Conservation (phyloP, 2,113 vertebrate species). For the Peromyscus leucopus region DNA sequence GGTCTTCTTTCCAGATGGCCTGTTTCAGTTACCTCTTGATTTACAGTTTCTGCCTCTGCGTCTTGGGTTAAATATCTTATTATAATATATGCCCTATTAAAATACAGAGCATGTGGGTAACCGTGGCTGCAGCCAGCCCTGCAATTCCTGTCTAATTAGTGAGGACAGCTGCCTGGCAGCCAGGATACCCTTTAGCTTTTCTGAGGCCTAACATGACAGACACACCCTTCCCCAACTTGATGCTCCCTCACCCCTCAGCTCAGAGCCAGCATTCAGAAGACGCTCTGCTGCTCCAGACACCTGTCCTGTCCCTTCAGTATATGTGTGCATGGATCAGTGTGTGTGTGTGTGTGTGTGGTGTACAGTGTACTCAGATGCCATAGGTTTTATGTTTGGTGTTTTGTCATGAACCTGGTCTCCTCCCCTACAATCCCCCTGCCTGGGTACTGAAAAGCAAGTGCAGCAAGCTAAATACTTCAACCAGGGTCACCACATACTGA, state of each 20-base stretch:
- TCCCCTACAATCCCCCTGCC: not conserved
- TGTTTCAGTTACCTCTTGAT: not conserved
- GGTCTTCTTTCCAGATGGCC: constrained; percentile 7
- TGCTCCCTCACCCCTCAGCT: not conserved
- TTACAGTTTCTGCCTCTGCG: constrained; percentile 5
- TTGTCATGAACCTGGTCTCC: not conserved
- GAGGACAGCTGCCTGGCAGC: constrained; percentile 32
- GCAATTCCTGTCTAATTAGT: constrained; percentile 55
- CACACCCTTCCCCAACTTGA: not conserved
- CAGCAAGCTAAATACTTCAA: not conserved
- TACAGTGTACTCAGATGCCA: not conserved
- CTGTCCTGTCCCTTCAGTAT: not conserved
- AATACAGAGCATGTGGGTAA: constrained; percentile 33
- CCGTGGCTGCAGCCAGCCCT: not conserved
- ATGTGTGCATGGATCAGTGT: not conserved
- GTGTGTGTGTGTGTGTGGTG: not conserved
- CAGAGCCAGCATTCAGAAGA: constrained; percentile 27
- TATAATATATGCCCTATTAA: constrained; percentile 71
- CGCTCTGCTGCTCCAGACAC: not conserved
- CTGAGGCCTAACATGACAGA: not conserved
- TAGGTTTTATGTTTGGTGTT: not conserved
- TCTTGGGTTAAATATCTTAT: constrained; percentile 2
- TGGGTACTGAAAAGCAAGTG: not conserved
- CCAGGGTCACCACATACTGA: not conserved
- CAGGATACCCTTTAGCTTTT: constrained; percentile 34